Evolutionary conservation across 2,797 vertebrate species (phyloP).

Genomic region (Protonibea diacanthus): DNA sequence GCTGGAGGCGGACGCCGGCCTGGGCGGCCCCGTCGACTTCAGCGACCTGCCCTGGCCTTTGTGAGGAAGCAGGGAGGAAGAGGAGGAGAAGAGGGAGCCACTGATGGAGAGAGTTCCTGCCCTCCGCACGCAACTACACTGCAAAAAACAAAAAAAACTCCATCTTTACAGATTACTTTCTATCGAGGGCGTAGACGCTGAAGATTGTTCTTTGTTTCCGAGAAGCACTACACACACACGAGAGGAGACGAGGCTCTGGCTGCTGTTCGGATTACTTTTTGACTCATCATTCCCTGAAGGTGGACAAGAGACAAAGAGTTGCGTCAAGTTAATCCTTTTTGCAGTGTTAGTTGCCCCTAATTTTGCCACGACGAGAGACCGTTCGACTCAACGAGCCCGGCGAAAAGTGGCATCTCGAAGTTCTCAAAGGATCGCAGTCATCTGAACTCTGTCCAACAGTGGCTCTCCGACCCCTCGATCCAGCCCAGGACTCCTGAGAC

Average conservation of each 20-base stretch:
- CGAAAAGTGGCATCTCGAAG: background rate
- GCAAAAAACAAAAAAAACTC: slow-evolving; percentile 27
- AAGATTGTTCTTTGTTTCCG: slow-evolving; percentile 5
- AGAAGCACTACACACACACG: background rate
- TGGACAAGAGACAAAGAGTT: slow-evolving; percentile 15
- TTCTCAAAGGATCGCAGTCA: slow-evolving; percentile 23
- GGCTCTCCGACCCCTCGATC: slow-evolving; percentile 32
- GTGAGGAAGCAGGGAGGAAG: slow-evolving; percentile 80
- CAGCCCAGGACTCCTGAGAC: slow-evolving; percentile 34
- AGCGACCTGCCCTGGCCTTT: slow-evolving; percentile 99
- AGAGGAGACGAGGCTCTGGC: background rate
- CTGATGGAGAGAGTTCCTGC: slow-evolving; percentile 55
- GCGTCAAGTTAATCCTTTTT: slow-evolving; percentile 43
- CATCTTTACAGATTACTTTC: slow-evolving; percentile 22
- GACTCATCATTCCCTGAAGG: slow-evolving; percentile 58
- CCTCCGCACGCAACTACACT: slow-evolving; percentile 34
- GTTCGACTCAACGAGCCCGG: slow-evolving; percentile 1
- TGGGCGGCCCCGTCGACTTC: slow-evolving; percentile 98
- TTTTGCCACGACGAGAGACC: slow-evolving; percentile 28
- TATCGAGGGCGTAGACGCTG: slow-evolving; percentile 4
- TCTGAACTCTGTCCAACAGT: slow-evolving; percentile 49
- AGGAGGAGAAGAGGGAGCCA: slow-evolving; percentile 37
- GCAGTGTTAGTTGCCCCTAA: slow-evolving; percentile 33
- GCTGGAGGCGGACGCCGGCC: slow-evolving; percentile 97
- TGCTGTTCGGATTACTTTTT: slow-evolving; percentile 31